Base-by-base conservation (phyloP, 92 coral and sea anemone genomes). In the Porites evermanni region DNA sequence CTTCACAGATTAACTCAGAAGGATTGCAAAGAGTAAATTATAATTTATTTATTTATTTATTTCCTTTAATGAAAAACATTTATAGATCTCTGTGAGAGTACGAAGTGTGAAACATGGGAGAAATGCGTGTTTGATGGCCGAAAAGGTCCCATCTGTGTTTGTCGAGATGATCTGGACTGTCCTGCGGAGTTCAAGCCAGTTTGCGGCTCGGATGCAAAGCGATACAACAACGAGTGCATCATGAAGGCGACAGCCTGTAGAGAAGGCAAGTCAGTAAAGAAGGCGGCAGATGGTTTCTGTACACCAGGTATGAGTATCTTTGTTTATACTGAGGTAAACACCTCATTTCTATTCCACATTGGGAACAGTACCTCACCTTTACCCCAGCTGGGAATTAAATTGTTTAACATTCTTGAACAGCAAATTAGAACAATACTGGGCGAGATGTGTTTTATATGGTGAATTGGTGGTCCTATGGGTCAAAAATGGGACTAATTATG, bases 241-340 rank as follows among this genome's bases (percentile, higher is more conserved):
- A 80, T 96, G 98, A 92, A 95, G 26, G 98, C 98, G 12, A 94
- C 91, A 13, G 96, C 90, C 4, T 96, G 98, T 44, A 93, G 96
- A 68, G 83, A 79, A 74, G 64, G 81, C 6, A 86, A 70, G 56
- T 51, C 64, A 24, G 66, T 94, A 6, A 53, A 72, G 18, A 75
- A 70, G 80, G 89, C 91, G 32, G 77, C 83, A 53, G 51, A 64
- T 0, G 92, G 94, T 2, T 51, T 68, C 12, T 96, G 98, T 63
- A 6, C 88, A 12, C 98, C 98, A 84, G 96, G 98, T 96, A 47
- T 50, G 88, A 20, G 29, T 64, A n/a, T 14, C 16, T 4, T 20
- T 38, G 47, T 38, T 38, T 38, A 38, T 7, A 24, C 26, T 24
- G 26, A 38, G 47, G 47, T 38, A 38, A 38, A 38, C 47, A 38